Conservation (phyloP, 2,113 vertebrate species). For the Peromyscus leucopus region DNA sequence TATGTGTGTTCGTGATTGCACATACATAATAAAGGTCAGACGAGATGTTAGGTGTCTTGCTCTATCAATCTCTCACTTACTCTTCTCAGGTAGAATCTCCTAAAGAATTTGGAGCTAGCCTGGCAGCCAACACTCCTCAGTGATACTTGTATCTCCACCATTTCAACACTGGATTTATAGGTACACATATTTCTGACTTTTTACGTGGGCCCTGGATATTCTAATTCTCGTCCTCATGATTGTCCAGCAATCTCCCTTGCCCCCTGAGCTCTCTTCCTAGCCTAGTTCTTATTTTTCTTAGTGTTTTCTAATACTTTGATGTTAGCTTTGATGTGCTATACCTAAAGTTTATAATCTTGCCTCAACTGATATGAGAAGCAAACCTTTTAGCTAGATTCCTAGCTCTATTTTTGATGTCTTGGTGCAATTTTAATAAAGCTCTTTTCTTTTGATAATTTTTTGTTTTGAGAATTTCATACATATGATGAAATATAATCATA, state of each 20-base stretch:
- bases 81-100: not conserved
- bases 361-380: not conserved
- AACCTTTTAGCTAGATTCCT: not conserved
- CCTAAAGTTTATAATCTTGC: not conserved
- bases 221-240: not conserved
- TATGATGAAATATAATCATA: not conserved
- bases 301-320: not conserved
- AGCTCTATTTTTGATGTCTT: not conserved
- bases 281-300: not conserved
- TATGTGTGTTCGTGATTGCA: not conserved
- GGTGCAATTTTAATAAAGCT: not conserved
- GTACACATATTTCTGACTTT: not conserved
- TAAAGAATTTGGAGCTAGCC: not conserved
- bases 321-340: not conserved
- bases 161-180: too few species aligned
- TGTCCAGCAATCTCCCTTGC: not conserved
- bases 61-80: not conserved
- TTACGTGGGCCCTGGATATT: not conserved
- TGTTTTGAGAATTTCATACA: not conserved
- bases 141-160: not conserved
- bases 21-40: not conserved
- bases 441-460: not conserved
- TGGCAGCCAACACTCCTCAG: not conserved
- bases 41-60: not conserved
- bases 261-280: not conserved